Conservation (phyloP, 2,113 vertebrate species). For the Syrmaticus mikado region DNA sequence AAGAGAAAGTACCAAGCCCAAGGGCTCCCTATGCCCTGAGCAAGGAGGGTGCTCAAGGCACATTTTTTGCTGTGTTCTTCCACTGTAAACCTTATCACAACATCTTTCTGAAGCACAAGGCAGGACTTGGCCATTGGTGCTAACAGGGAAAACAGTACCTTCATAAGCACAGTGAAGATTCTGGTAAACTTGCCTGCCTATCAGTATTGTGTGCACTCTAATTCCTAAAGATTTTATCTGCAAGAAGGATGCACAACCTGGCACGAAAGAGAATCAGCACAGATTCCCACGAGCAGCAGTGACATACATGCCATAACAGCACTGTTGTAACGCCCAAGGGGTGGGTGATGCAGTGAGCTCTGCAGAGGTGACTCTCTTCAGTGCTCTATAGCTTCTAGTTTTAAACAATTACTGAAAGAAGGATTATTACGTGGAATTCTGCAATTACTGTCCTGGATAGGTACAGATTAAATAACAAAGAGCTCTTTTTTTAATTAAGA, state of each 20-base stretch:
- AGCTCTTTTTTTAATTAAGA: background rate
- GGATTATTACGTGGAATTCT: background rate
- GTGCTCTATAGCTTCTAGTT: background rate
- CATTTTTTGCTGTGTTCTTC: background rate
- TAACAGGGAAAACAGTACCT: background rate
- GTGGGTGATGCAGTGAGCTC: background rate
- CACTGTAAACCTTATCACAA: background rate
- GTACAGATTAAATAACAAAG: background rate
- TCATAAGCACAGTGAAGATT: background rate
- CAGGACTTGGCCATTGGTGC: background rate
- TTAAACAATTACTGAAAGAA: background rate
- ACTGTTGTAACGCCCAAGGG: background rate
- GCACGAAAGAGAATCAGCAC: background rate
- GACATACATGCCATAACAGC: fast-evolving
- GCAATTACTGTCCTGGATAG: background rate
- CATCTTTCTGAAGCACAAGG: background rate
- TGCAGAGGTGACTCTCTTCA: background rate
- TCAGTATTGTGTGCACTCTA: background rate
- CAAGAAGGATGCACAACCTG: background rate
- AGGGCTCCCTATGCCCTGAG: background rate
- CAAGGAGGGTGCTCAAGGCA: background rate
- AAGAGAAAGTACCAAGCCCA: background rate
- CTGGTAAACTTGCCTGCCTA: background rate
- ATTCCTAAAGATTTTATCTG: background rate
- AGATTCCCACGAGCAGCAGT: background rate